Conservation (phyloP, 2,888 invertebrate genomes). For the Hypolimnas misippus region DNA sequence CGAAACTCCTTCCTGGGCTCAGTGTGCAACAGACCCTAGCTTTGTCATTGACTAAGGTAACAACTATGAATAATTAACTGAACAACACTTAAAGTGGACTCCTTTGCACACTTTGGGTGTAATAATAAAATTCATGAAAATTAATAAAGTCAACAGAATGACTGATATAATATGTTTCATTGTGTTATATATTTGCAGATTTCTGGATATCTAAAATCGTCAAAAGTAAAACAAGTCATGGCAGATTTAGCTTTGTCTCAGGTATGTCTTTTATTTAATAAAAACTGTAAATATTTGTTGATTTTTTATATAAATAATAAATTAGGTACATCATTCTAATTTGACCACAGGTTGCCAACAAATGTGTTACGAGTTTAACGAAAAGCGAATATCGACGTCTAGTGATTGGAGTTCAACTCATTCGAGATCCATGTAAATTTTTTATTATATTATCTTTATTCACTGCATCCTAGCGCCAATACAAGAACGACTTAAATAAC, state of each 20-base stretch:
- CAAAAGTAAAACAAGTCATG: conserved; percentile 95
- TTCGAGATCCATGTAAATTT: conserved; percentile 93
- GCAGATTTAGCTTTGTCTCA: conserved; percentile 97
- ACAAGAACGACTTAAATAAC: too few relatives aligned
- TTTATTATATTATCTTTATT: not conserved
- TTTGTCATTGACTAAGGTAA: conserved; percentile 90
- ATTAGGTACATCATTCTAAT: too few relatives aligned
- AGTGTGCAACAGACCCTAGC: conserved; percentile 94
- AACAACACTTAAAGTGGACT: too few relatives aligned
- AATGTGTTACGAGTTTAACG: conserved; percentile 92
- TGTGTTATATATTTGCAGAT: conserved; percentile 76
- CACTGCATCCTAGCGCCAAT: too few relatives aligned
- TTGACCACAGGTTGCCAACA: conserved; percentile 86
- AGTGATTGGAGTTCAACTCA: conserved; percentile 95
- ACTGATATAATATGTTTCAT: conserved; percentile 33
- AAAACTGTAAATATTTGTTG: too few relatives aligned
- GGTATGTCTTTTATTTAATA: conserved; percentile 51
- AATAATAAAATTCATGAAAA: too few relatives aligned
- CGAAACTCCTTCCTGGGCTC: conserved; percentile 92
- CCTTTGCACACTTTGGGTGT: too few relatives aligned
- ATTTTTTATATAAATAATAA: too few relatives aligned
- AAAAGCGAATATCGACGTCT: conserved; percentile 95
- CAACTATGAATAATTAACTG: too few relatives aligned
- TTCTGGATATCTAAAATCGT: conserved; percentile 90
- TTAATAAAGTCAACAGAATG: too few relatives aligned